Evolutionary conservation across 2,113 vertebrate species (phyloP), one percentile per base, ranked within the genome.

Genomic region (Pedionomus torquatus): DNA sequence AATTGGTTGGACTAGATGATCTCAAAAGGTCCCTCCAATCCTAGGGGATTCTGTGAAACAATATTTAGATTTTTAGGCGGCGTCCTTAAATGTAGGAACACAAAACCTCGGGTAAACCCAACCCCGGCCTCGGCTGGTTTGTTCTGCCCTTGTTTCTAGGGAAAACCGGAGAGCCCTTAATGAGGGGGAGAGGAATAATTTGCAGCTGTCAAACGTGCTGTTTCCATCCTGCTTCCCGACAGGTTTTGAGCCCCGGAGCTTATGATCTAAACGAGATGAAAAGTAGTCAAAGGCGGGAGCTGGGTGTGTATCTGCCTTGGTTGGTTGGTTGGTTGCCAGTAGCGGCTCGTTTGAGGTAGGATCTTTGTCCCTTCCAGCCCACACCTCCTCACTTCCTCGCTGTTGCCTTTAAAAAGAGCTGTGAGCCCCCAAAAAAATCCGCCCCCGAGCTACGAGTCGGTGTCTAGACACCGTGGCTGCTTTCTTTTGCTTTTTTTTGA

Each of bases 251-350:
- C 61, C 48, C n/a, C 49, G 76, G 24, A 46, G 77, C 68, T 72
- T 48, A 3, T 54, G 75, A 51, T 82, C 65, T 48, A 8, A 83
- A 44, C 11, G 6, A 84, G 78, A 18, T 13, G 18, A 69, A 55
- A 30, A 37, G 9, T 2, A 35, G 35, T n/a, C 44, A 15, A 33
- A 65, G 72, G 25, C 7, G 21, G 18, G 5, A 23, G 82, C 14
- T 3, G 4, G 79, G 35, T 0, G 1, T 15, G 19, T 26, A 2
- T 28, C 41, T 9, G 5, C 3, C 7, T 10, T 31, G n/a, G 17
- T n/a, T 65, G 24, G 7, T 10, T 31, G n/a, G 17, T n/a, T 65
- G 24, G 89, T 61, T 79, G 20, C 82, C 49, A 11, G 2, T 4
- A 23, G 14, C 10, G 5, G 7, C 75, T 61, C 10, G 0, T 83